A percentile compares a stretch with the other conserved stretches of the same genome.
These are phyloP conservation scores for Caracal caracal DNA, from an alignment of 2,113 vertebrate species.

Conservation along the genomic window DNA sequence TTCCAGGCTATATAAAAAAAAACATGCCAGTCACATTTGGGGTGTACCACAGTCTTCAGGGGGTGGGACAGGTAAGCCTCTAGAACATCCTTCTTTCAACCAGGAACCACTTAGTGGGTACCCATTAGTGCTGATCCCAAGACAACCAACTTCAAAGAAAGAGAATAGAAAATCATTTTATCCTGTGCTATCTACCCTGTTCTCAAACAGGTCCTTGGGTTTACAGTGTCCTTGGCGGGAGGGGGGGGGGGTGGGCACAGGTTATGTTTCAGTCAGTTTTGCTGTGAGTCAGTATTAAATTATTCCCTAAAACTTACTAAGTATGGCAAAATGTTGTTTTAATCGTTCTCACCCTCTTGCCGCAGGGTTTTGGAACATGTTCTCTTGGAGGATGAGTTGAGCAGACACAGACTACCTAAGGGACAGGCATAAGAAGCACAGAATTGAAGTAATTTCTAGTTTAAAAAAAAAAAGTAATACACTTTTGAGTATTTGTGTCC, in stretches of 20 bases:
- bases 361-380: constrained; percentile 20
- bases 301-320: constrained; percentile 60
- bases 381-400: background rate
- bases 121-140: background rate
- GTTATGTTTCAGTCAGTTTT: constrained; percentile 55
- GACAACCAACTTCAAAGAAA: background rate
- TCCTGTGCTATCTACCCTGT: background rate
- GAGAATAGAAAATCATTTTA: background rate
- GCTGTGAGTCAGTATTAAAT: constrained; percentile 57
- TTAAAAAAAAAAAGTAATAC: background rate
- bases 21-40: background rate
- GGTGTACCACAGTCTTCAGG: background rate
- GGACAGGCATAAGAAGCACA: background rate
- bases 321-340: background rate
- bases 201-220: constrained; percentile 41
- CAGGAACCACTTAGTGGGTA: background rate
- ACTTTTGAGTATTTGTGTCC: background rate
- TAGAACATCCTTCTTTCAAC: background rate
- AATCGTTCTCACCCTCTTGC: background rate
- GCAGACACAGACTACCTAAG: background rate
- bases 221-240: background rate
- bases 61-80: background rate
- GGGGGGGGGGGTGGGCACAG: constrained; percentile 13
- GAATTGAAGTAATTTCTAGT: background rate
- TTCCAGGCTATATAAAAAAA: background rate